Evolutionary conservation across 2,888 invertebrate species (phyloP), one percentile per base, ranked within the genome.

Genomic region (Drosophila emarginata): DNA sequence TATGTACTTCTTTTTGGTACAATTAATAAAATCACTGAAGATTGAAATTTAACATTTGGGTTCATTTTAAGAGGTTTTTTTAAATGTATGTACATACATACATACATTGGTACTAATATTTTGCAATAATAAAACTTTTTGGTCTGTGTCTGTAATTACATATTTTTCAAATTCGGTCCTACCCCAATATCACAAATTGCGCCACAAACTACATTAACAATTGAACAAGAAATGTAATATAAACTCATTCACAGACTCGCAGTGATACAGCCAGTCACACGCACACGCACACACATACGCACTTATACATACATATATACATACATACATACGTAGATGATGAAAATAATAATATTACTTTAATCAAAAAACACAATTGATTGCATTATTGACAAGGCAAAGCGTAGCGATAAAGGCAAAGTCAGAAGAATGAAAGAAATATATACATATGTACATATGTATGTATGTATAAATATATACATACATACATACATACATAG

Each of bases 291-390:
- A n/a, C 23, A 52, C 14, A 56, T 14, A 64, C 40, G n/a, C n/a
- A n/a, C n/a, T n/a, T n/a, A n/a, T n/a, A n/a, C n/a, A n/a, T n/a
- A n/a, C 21, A 62, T 4, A 1, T 18, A 65, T 28, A 52, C 14
- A 56, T 14, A 64, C 40, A 51, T 36, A 56, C 37, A 4, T n/a
- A 28, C 6, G 12, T 18, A 60, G 18, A 62, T 14, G 52, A 66
- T 62, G 67, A 67, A 36, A 59, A 59, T 67, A 76, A 71, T 72
- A 77, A 59, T 64, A 74, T 70, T 78, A 69, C 77, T 74, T 66
- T 76, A 74, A 78, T 78, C 79, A 78, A 78, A 78, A 74, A 69
- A 78, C 69, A 72, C 71, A 78, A 78, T 72, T 78, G 78, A 74
- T 78, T 78, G 77, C 79, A 78, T 74, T 78, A 76, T 78, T 78